Evolutionary conservation across 2,797 vertebrate species (phyloP).

Genomic region (Amblyraja radiata): DNA sequence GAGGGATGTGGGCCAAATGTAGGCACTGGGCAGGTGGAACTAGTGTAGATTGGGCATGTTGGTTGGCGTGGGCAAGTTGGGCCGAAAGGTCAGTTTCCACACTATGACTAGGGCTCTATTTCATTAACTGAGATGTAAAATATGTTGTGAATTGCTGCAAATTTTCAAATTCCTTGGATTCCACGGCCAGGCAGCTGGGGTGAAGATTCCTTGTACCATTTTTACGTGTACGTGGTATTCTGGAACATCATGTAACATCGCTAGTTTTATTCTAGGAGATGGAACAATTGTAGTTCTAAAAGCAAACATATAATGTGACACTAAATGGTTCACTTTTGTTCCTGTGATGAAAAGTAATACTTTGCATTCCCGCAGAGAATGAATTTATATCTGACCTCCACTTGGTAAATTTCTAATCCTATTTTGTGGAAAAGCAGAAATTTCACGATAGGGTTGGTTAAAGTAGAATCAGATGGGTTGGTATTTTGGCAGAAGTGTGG

Average conservation of each 20-base stretch:
- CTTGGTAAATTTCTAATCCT: background rate
- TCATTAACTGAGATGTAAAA: background rate
- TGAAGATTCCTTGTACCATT: background rate
- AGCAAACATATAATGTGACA: background rate
- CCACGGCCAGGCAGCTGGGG: background rate
- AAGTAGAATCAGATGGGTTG: background rate
- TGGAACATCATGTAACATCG: background rate
- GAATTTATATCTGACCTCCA: background rate
- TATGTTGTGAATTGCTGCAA: background rate
- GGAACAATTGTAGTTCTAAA: background rate
- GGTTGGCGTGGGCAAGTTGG: no score
- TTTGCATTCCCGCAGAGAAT: background rate
- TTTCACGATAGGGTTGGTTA: background rate
- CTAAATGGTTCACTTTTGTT: background rate
- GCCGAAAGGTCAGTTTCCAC: no score
- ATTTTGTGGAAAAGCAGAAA: background rate
- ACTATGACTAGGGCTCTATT: no score
- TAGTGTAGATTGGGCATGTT: no score
- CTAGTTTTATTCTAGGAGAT: background rate
- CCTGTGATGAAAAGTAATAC: background rate
- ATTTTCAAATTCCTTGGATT: background rate
- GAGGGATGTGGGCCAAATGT: no score
- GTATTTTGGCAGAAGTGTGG: background rate
- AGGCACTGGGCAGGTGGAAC: no score
- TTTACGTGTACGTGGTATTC: background rate